Percentiles rank a stretch among this genome's conserved stretches.
Evolutionary conservation across 2,888 invertebrate species (phyloP).

Genomic region (Plagodis pulveraria): DNA sequence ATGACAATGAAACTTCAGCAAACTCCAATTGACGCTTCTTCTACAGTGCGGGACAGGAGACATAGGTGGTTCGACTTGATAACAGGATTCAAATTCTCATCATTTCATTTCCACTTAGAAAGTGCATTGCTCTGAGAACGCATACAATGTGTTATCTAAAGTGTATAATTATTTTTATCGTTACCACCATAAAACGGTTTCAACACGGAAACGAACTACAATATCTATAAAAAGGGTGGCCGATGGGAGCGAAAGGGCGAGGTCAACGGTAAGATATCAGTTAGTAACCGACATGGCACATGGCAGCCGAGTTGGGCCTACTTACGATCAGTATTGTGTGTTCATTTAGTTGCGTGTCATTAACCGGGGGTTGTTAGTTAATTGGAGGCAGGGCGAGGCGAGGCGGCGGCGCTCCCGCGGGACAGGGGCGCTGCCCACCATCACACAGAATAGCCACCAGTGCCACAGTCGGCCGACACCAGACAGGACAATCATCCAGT

Average conservation of each 20-base stretch:
- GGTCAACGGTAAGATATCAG: not conserved
- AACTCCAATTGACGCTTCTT: too few species aligned
- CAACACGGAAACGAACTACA: not conserved
- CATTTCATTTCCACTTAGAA: too few species aligned
- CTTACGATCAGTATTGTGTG: constrained; percentile 5
- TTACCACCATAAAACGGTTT: not conserved
- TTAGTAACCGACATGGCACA: not conserved
- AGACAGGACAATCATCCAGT: constrained; percentile 15
- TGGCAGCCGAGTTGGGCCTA: not conserved
- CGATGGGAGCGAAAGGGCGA: not conserved
- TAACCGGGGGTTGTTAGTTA: constrained; percentile 1
- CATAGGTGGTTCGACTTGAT: too few species aligned
- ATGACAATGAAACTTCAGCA: too few species aligned
- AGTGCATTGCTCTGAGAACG: too few species aligned
- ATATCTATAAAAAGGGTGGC: not conserved
- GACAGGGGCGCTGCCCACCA: constrained; percentile 2
- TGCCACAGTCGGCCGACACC: not conserved
- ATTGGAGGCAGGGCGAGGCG: not conserved
- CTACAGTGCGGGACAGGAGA: too few species aligned
- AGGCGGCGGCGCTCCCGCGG: constrained; percentile 7
- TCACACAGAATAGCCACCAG: not conserved
- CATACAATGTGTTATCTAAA: too few species aligned
- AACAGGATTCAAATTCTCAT: too few species aligned
- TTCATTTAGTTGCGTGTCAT: constrained; percentile 6
- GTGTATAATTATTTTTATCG: too few species aligned